Evolutionary conservation across 2,797 vertebrate species (phyloP), one percentile per base, ranked within the genome.

Genomic region (Nannoperca obscura): DNA sequence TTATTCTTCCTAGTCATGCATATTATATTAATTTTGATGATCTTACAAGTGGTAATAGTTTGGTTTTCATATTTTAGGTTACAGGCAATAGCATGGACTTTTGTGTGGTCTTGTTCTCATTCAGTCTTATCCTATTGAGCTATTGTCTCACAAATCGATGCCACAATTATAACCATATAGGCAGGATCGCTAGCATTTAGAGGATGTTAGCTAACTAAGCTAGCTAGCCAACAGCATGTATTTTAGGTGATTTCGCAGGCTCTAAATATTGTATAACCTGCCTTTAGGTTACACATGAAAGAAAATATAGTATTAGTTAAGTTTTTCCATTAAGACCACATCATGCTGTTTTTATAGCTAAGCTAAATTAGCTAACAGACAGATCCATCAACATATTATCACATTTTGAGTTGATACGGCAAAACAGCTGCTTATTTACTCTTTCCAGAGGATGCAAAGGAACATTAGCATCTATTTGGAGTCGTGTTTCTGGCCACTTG

Each of bases 61-160:
- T 62, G 57, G 32, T 32, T 32, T 44, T 1, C 30, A 22, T 52
- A 24, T 65, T 66, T 46, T 57, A 27, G 24, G 24, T 2, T 27
- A 70, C 9, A 38, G 49, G 70, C 32, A 34, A 36, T 32, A 40
- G 32, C 38, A 10, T 14, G 0, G 10, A 40, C 30, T 27, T 50
- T 13, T 59, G n/a, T 59, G 30, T 32, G 46, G 44, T 30, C 46
- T 46, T 20, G 60, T 75, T 75, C 46, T 71, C 66, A 32, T 54
- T 36, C 27, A 71, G 1, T 58, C 11, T 15, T 34, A 17, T 72
- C 5, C 36, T 36, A 3, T n/a, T 60, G 46, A 64, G 65, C 63
- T 58, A 34, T 50, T 47, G 17, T 24, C 54, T 71, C 13, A 57
- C 50, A 53, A 52, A 65, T 58, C 44, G 57, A 20, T 24, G 24